Base-by-base conservation (phyloP, 2,113 vertebrate species). In the Spermophilus dauricus region DNA sequence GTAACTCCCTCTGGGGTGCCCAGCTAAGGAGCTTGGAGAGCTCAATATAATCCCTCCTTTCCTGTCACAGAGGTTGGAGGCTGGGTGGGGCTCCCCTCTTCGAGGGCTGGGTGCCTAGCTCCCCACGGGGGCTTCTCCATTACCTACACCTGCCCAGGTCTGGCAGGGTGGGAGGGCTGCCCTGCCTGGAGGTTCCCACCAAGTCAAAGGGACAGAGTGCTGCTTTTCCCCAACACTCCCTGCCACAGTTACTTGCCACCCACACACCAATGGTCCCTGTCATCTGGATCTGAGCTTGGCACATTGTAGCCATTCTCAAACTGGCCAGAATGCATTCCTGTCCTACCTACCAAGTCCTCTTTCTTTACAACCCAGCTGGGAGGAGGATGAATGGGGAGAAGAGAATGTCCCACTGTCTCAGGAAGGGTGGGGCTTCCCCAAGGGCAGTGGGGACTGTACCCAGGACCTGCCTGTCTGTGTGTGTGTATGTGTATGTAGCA, bases 361-460 rank as follows among this genome's bases (percentile, higher is more conserved):
- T 65, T 32, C 48, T 86, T 82, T 61, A 83, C 26, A 80, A 17
- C 24, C 10, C 48, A 86, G 61, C 78, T n/a, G 20, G 53, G 20
- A 89, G 84, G 82, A 89, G 70, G 72, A 32, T 34, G 72, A 53
- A 17, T 51, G 81, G 42, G 48, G 48, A 93, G 63, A 86, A 93
- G 76, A 96, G 65, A 96, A 87, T 92, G 80, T 63, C 53, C 80
- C 32, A 72, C 61, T 94, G 86, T 96, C 65, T 92, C 45, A 26
- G 48, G 56, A 61, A 30, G 65, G 93, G 72, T 51, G 85, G 85
- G 51, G 65, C 69, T 76, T 69, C 39, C 87, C 56, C 2, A 0
- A 73, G 72, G 45, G 30, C 89, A 83, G 76, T 34, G 45, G 48
- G n/a, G 39, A 37, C 69, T 26, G 37, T 4, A 76, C 65, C 18